Evolutionary conservation across 2,888 invertebrate species (phyloP).

Genomic region (Crepidodera aurea): DNA sequence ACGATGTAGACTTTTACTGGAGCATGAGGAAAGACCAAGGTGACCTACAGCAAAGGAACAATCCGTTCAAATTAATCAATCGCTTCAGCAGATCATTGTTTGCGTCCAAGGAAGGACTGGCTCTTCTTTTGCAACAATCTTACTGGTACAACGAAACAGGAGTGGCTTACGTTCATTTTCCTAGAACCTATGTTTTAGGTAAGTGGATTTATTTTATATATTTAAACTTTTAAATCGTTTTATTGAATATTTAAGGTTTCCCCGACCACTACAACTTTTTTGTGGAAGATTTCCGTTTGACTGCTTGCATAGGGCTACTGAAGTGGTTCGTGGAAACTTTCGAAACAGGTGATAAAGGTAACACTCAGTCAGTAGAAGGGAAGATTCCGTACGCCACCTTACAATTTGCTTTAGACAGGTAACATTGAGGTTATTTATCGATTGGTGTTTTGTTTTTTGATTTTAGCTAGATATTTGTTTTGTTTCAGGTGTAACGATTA

Average conservation of each 20-base stretch:
- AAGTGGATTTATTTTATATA: conserved; percentile 20
- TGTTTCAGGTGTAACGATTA: conserved; percentile 73
- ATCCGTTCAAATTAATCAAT: conserved; percentile 75
- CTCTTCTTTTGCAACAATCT: conserved; percentile 79
- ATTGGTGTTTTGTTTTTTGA: too few species aligned
- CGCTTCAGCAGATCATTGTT: conserved; percentile 88
- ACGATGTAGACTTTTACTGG: conserved; percentile 89
- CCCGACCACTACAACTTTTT: conserved; percentile 84
- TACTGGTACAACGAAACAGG: conserved; percentile 88
- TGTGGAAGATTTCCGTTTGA: conserved; percentile 87
- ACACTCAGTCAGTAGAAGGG: conserved; percentile 67
- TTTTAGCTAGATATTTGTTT: too few species aligned
- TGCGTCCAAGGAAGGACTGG: conserved; percentile 91
- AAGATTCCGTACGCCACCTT: conserved; percentile 78
- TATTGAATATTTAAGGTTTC: conserved; percentile 61
- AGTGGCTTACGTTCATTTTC: conserved; percentile 81
- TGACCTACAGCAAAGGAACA: conserved; percentile 71
- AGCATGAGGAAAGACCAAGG: conserved; percentile 85
- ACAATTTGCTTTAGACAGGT: conserved; percentile 78
- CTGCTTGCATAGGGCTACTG: conserved; percentile 85
- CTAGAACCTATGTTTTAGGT: conserved; percentile 84
- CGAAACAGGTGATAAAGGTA: conserved; percentile 63
- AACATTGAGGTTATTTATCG: too few species aligned
- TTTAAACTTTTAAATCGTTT: neutral
- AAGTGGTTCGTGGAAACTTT: conserved; percentile 74